phyloP scores from a whole-genome alignment of 1,140 invertebrate species.

The Eurytemora carolleeae region DNA sequence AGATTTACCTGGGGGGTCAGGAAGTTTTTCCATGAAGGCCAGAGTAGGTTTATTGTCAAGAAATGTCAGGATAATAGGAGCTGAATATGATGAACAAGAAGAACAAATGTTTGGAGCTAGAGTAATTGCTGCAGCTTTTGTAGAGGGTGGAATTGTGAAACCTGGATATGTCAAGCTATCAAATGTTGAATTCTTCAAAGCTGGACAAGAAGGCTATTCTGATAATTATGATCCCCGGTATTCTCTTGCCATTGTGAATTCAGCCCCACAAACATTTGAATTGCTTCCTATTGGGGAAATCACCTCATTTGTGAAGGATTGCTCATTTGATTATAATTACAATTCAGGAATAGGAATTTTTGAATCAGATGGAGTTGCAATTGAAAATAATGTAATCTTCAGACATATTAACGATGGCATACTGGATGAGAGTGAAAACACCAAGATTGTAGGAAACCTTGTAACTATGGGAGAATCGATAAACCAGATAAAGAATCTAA shows the following conservation, averaged over 20 bases:
- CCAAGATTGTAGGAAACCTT: constrained; percentile 7
- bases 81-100: constrained; percentile 6
- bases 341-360: constrained; percentile 16
- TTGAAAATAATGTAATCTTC: constrained; percentile 15
- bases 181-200: constrained; percentile 15
- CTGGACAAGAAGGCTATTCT: constrained; percentile 16
- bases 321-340: constrained; percentile 15
- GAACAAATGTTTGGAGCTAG: constrained; percentile 16
- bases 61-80: constrained; percentile 17
- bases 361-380: constrained; percentile 1
- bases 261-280: background rate
- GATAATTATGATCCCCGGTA: constrained; percentile 15
- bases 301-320: constrained; percentile 12
- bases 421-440: background rate
- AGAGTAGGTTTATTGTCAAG: constrained; percentile 16
- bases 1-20: constrained; percentile 1
- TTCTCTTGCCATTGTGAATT: constrained; percentile 9
- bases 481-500: constrained; percentile 8
- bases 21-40: constrained; percentile 4
- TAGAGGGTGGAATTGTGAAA: constrained; percentile 5
- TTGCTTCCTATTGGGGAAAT: background rate
- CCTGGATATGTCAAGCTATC: constrained; percentile 11
- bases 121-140: constrained; percentile 14
- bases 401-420: constrained; percentile 14
- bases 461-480: constrained; percentile 14